Evolutionary conservation across 1,140 invertebrate species (phyloP).

Genomic region (Caenorhabditis briggsae): DNA sequence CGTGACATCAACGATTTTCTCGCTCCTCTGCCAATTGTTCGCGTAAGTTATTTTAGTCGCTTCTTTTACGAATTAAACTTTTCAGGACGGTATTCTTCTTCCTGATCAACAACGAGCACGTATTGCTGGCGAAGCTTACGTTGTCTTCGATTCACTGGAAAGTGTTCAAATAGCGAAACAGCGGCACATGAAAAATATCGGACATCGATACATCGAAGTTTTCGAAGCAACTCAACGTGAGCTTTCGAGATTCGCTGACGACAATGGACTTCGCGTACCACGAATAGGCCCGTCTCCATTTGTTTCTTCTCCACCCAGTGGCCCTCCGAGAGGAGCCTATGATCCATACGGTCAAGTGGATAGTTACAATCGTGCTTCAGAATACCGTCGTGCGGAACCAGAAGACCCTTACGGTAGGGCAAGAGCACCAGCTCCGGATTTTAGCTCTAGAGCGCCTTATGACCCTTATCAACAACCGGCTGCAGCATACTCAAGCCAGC

Average conservation of each 20-base stretch:
- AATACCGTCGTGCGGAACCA: neutral
- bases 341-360: slow-evolving; percentile 54
- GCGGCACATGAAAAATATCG: slow-evolving; percentile 66
- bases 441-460: neutral
- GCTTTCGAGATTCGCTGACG: slow-evolving; percentile 34
- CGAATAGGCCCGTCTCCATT: slow-evolving; percentile 23
- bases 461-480: slow-evolving; percentile 44
- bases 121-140: slow-evolving; percentile 64
- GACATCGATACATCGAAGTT: slow-evolving; percentile 67
- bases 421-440: neutral
- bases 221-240: slow-evolving; percentile 60
- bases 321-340: neutral
- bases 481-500: neutral
- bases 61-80: neutral
- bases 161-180: slow-evolving; percentile 55
- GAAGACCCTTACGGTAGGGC: slow-evolving; percentile 45
- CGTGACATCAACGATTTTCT: slow-evolving; percentile 65
- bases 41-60: slow-evolving; percentile 39
- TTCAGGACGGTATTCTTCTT: slow-evolving; percentile 57
- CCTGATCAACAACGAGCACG: slow-evolving; percentile 44
- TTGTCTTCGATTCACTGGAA: slow-evolving; percentile 56
- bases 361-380: neutral
- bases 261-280: slow-evolving; percentile 51
- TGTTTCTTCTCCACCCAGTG: neutral
- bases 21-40: slow-evolving; percentile 52